Evolutionary conservation across 1,140 invertebrate genomes (phyloP), one percentile per base, ranked within the genome.

Genomic region (Himalopsyche phryganea): DNA sequence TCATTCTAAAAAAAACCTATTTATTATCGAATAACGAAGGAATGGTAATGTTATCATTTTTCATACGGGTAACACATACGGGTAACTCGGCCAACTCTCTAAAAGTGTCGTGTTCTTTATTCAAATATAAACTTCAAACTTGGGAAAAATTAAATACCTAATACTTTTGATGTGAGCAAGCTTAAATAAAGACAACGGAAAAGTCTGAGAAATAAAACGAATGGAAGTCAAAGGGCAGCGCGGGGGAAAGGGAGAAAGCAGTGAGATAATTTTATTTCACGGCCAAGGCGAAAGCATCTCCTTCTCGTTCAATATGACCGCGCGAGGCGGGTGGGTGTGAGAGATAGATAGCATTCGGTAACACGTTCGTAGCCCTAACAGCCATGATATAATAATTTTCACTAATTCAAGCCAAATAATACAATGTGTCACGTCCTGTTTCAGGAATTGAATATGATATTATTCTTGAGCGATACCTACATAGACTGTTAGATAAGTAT

Each of bases 231-330:
- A 20, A 2, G 46, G 36, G 28, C 17, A 11, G 58, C 32, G 33
- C 19, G 49, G 53, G 41, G 19, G 50, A 51, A n/a, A 19, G 45
- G 15, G 52, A n/a, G n/a, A n/a, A 28, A 47, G 32, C 17, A 14
- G 46, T 44, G 52, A 49, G 50, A 46, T 50, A 52, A 58, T 48
- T 42, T 48, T 46, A 46, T 58, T 62, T 58, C 60, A 62, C 55
- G 55, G 60, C 55, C 60, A 58, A 62, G 55, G 55, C 60, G 17
- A 50, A 40, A 40, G 4, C 4, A 13, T 13, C 15, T 40, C 38
- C 38, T 13, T 40, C 38, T n/a, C 38, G 38, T 5, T 40, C n/a
- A 11, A 5, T 13, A 6, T 11, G 38, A 3, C 15, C 5, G 11
- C 38, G 38, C 5, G n/a, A 13, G 3, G 5, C 11, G n/a, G 3